Evolutionary conservation across 2,888 invertebrate genomes (phyloP), one percentile per base, ranked within the genome.

Genomic region (Drosophila helvetica): DNA sequence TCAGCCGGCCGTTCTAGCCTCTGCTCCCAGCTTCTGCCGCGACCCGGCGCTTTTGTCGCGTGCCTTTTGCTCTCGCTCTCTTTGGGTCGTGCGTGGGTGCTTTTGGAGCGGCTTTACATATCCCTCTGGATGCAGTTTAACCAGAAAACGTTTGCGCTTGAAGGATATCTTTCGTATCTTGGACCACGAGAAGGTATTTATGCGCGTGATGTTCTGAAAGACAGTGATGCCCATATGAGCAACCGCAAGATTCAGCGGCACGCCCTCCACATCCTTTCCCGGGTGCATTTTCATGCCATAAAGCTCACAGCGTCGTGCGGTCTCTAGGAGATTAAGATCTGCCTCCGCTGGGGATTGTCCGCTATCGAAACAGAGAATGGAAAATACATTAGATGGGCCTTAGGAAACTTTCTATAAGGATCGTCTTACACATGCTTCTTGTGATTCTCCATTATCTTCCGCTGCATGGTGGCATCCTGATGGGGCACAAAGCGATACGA

Each of bases 141-240:
- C 97, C 60, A 99, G 94, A 92, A 99, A 98, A 92, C 97, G 95
- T 94, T 99, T 99, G 90, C 99, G 94, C 92, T 99, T 99, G 93
- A 99, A 99, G 73, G 98, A 99, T 86, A 99, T 96, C 93, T 99
- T 99, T 77, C 99, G 94, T 86, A 99, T 98, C 94, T 99, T 99
- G 69, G 99, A 99, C 99, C 99, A 99, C 77, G 98, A 99, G 93
- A 99, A 99, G 43, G 99, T 99, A 93, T 98, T 99, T 89, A 99
- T 99, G 93, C 98, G 98, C 51, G 98, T 98, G 90, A 95, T 95
- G 92, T 98, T 96, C 93, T 99, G 99, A 93, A 98, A 99, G 78
- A 99, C 98, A 60, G 98, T 95, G 72, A 99, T 97, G 74, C 99
- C 99, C 96, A 98, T 96, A 92, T 99, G 99, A 8, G 98, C 98